phyloP scores from a whole-genome alignment of 2,797 vertebrate genomes.

The Mycteria americana region DNA sequence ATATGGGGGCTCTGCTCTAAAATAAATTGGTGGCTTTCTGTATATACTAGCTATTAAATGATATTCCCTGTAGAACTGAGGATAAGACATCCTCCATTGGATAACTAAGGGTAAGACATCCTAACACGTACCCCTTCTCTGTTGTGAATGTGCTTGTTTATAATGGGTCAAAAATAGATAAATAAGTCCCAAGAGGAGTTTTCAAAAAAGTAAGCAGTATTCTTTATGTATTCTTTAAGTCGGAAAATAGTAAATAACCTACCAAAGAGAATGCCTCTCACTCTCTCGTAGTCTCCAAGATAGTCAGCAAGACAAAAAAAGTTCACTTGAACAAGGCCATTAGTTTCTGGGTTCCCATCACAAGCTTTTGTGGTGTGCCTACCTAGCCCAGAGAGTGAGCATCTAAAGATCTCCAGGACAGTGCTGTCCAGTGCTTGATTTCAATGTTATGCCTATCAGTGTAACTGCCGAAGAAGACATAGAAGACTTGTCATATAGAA shows the following conservation, averaged over 20 bases:
- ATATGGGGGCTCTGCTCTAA: not conserved
- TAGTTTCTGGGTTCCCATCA: not conserved
- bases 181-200: not conserved
- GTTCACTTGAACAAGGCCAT: fast-evolving
- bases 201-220: not conserved
- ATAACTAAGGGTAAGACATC: not conserved
- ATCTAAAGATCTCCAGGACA: not conserved
- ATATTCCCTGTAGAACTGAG: not conserved
- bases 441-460: not conserved
- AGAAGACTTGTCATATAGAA: not conserved
- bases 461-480: not conserved
- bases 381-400: not conserved
- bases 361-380: not conserved
- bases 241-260: not conserved
- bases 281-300: not conserved
- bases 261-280: not conserved
- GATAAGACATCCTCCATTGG: fast-evolving
- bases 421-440: not conserved
- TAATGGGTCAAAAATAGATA: not conserved
- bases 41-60: not conserved
- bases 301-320: not conserved
- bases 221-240: not conserved
- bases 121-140: not conserved
- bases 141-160: not conserved
- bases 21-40: not conserved